phyloP scores from a whole-genome alignment of 53 echinoderm and acorn worm species.

The Antedon mediterranea region DNA sequence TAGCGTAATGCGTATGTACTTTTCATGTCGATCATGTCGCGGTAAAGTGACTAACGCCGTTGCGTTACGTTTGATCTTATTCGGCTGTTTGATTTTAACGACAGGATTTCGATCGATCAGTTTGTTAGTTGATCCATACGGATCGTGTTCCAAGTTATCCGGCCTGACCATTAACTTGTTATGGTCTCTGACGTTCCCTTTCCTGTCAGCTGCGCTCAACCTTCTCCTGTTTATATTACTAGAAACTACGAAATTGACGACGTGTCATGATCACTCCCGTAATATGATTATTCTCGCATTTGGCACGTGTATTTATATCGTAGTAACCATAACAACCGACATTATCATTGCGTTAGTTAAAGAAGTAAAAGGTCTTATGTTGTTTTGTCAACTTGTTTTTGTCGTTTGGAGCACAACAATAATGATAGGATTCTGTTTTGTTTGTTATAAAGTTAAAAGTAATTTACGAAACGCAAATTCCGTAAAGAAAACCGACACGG shows the following conservation, averaged over 20 bases:
- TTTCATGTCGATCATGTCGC: conserved; percentile 24
- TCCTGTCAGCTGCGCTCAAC: conserved; percentile 40
- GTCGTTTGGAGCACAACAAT: conserved; percentile 40
- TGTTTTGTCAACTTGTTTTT: conserved; percentile 33
- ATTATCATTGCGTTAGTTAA: conserved; percentile 9
- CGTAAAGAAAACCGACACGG: conserved; percentile 8
- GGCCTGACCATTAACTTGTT: conserved; percentile 18
- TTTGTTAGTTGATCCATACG: conserved; percentile 42
- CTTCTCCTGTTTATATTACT: conserved; percentile 40
- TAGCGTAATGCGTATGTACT: conserved; percentile 18
- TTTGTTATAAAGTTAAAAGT: conserved; percentile 30
- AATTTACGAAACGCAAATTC: conserved; percentile 11
- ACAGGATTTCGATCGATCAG: conserved; percentile 28
- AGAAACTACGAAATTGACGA: conserved; percentile 41
- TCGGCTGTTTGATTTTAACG: conserved; percentile 31
- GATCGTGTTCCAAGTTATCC: conserved; percentile 22
- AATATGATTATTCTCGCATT: neutral
- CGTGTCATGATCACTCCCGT: neutral
- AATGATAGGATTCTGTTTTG: conserved; percentile 53
- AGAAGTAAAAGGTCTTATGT: conserved; percentile 21
- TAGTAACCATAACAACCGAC: conserved; percentile 5
- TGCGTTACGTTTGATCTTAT: conserved; percentile 34
- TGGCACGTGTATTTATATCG: conserved; percentile 15
- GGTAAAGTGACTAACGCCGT: conserved; percentile 30
- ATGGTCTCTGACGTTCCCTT: conserved; percentile 47